These are phyloP conservation scores for Osedax fenrisi DNA, from an alignment of 2,888 invertebrate genomes.

Conservation along the genomic window DNA sequence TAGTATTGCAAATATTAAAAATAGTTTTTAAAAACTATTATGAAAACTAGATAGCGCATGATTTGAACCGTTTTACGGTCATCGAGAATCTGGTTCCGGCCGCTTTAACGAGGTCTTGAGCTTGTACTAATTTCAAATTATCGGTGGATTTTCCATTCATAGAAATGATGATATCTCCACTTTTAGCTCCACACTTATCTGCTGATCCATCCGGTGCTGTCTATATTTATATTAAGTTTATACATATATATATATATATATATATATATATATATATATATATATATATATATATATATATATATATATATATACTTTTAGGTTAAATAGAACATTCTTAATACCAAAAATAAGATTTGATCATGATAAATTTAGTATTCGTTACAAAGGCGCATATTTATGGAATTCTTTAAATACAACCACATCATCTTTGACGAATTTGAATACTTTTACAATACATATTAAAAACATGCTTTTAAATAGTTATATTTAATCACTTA, in stretches of 20 bases:
- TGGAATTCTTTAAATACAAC: too few species aligned
- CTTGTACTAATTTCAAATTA: neutral
- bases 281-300: neutral
- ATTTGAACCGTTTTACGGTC: neutral
- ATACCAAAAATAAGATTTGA: too few species aligned
- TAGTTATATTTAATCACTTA: too few species aligned
- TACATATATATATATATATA: neutral
- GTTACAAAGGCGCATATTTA: too few species aligned
- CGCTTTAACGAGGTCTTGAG: neutral
- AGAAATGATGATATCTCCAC: neutral
- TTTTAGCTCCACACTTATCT: neutral
- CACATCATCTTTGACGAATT: too few species aligned
- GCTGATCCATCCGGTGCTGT: neutral
- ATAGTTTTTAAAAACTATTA: too few species aligned
- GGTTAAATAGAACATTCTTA: too few species aligned
- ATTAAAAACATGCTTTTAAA: too few species aligned
- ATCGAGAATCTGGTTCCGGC: neutral
- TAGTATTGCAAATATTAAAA: too few species aligned
- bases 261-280: neutral
- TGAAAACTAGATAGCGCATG: too few species aligned
- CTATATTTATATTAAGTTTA: neutral
- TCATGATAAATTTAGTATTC: too few species aligned
- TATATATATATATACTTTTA: neutral
- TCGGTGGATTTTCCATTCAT: neutral
- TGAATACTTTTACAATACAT: too few species aligned